phyloP scores from a whole-genome alignment of 2,113 vertebrate genomes.

The Chamaetylas fuelleborni region DNA sequence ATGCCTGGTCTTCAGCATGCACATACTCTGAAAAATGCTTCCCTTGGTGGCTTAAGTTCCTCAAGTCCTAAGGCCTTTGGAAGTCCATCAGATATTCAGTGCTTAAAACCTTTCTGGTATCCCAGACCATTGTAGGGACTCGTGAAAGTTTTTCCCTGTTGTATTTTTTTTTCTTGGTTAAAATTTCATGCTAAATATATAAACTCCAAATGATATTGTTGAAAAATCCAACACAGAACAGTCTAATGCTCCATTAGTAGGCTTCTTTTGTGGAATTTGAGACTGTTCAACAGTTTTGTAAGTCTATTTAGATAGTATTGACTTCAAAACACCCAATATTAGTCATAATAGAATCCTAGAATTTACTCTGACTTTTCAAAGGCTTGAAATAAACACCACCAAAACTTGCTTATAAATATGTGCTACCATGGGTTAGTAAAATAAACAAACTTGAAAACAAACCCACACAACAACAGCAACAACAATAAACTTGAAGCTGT shows the following conservation, averaged over 20 bases:
- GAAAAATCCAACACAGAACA: neutral
- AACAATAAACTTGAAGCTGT: neutral
- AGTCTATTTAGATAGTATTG: neutral
- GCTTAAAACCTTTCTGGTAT: neutral
- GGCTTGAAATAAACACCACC: neutral
- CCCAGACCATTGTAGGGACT: neutral
- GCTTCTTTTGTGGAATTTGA: neutral
- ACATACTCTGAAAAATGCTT: neutral
- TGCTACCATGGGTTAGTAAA: neutral
- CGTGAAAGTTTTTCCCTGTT: neutral
- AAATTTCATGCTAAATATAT: neutral
- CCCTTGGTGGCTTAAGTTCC: neutral
- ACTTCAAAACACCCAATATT: neutral
- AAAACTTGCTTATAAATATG: neutral
- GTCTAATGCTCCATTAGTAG: neutral
- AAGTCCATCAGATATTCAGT: neutral
- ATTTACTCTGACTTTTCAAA: slow-evolving; percentile 6
- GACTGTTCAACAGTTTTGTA: neutral
- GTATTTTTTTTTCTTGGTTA: neutral
- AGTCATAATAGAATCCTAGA: neutral
- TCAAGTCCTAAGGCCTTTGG: neutral
- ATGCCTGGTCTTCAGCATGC: neutral
- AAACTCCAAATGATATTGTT: neutral
- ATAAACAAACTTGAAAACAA: neutral
- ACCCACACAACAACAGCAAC: neutral